phyloP scores from a whole-genome alignment of 2,888 invertebrate species.

The Himalopsyche kuldschensis region DNA sequence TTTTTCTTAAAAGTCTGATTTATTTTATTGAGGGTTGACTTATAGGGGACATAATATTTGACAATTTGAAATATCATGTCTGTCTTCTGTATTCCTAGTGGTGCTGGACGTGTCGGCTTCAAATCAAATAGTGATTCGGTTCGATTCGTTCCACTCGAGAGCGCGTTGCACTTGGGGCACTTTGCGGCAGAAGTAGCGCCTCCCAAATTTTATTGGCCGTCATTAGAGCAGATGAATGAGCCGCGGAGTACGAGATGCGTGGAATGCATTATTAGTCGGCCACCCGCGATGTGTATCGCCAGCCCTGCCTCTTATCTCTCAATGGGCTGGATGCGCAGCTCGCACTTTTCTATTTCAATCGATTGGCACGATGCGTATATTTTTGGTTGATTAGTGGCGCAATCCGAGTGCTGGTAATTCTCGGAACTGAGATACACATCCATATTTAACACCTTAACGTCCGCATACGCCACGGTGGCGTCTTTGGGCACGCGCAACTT shows the following conservation, averaged over 20 bases:
- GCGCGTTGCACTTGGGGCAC: neutral
- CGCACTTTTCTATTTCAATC: neutral
- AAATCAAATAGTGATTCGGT: neutral
- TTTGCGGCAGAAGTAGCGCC: neutral
- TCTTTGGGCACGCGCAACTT: too few species aligned
- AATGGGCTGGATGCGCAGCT: neutral
- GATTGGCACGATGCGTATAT: neutral
- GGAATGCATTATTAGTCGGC: neutral
- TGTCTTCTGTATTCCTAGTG: neutral
- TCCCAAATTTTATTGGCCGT: neutral
- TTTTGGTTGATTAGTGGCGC: neutral
- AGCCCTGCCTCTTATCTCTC: neutral
- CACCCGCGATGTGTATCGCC: neutral
- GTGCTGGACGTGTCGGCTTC: neutral
- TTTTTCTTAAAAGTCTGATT: too few species aligned
- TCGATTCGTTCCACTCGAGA: neutral
- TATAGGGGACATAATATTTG: too few species aligned
- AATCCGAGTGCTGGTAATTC: neutral
- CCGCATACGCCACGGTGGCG: too few species aligned
- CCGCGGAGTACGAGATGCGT: neutral
- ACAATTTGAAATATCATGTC: too few species aligned
- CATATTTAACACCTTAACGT: too few species aligned
- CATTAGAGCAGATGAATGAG: neutral
- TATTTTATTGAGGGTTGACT: too few species aligned
- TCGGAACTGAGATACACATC: neutral